Conservation (phyloP, 2,888 invertebrate genomes). For the Litoditis marina region DNA sequence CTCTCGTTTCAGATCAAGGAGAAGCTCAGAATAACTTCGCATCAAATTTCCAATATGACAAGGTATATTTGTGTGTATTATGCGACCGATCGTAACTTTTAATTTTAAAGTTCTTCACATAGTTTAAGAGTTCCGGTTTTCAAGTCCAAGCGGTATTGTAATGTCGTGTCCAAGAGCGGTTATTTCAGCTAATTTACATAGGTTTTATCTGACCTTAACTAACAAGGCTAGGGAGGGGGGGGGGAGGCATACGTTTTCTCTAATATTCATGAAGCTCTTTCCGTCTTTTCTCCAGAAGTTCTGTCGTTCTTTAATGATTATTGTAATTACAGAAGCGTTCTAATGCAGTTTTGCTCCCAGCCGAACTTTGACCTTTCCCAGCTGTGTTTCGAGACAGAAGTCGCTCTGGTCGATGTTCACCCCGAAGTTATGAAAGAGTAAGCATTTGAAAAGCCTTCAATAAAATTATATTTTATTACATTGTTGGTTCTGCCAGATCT, state of each 20-base stretch:
- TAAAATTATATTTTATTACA: not conserved
- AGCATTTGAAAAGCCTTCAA: not conserved
- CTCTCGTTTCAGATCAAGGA: not conserved
- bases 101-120: too few species aligned
- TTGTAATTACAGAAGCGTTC: constrained; percentile 7
- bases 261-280: too few species aligned
- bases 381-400: constrained; percentile 11
- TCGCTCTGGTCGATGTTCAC: constrained; percentile 10
- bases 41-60: not conserved
- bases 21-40: not conserved
- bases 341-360: constrained; percentile 2
- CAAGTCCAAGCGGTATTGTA: too few species aligned
- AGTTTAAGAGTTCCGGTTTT: too few species aligned
- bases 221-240: too few species aligned
- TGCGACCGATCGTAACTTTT: too few species aligned
- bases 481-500: not conserved
- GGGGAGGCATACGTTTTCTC: too few species aligned
- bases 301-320: not conserved
- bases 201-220: too few species aligned
- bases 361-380: not conserved
- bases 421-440: constrained; percentile 7
- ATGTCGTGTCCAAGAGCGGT: too few species aligned
- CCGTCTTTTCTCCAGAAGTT: too few species aligned
- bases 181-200: too few species aligned
- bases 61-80: not conserved